Base-by-base conservation (phyloP, 2,113 vertebrate species). In the Megaleporinus macrocephalus region DNA sequence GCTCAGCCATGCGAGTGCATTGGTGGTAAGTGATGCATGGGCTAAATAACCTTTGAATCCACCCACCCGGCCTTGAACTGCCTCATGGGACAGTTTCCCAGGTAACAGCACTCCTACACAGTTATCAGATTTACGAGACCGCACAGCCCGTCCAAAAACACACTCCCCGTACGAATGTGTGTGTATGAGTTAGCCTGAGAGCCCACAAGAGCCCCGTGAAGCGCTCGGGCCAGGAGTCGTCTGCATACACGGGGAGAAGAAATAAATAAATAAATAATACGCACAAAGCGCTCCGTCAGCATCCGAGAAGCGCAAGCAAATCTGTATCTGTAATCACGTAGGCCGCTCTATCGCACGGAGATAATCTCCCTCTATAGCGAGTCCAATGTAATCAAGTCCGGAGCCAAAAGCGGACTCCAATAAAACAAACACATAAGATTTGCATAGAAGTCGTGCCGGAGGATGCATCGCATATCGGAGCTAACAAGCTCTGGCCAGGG, bases 21-120 rank as follows among this genome's bases (percentile, higher is more conserved):
- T 83, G 83, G 79, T 76, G 87, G 74, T 86, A 88, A 83, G 79
- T 80, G 69, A 76, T 80, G 30, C 73, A 69, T 79, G 26, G 33
- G 73, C 79, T 82, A 85, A 84, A 78, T 68, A 74, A 82, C 75
- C 82, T 81, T 81, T 49, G 72, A 44, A 79, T 81, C 76, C 36
- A 44, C 44, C 73, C 74, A 55, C 26, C 63, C 33, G 11, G 16
- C 72, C 57, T 65, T 13, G 55, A 53, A 36, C 61, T 29, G 16
- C 49, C 79, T 41, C 66, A 10, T 11, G 71, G 79, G 75, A 75
- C 14, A 26, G 71, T 84, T 84, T 78, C 80, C 80, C 59, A 83
- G 84, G 80, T 84, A 83, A 84, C 78, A 57, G 65, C 29, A 77
- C 59, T 63, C 29, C 80, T 75, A 71, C 81, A 80, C 36, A 74